Evolutionary conservation across 2,888 invertebrate genomes (phyloP), one percentile per base, ranked within the genome.

Genomic region (Conops quadrifasciatus): DNA sequence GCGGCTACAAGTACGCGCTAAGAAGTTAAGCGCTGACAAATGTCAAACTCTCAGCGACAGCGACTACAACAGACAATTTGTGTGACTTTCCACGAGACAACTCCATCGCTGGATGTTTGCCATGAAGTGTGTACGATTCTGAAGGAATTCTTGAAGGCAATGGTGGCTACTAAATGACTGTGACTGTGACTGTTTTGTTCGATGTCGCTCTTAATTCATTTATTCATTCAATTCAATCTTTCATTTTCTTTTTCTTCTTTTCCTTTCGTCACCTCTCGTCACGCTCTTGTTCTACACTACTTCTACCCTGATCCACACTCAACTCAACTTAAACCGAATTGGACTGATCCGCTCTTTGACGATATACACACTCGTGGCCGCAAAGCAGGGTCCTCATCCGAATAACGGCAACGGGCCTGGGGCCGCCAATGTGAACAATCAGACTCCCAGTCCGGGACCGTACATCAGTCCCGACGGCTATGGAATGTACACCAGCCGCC

Each of bases 381-480:
- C 59, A 19, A 30, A 5, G 9, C 74, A 83, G 83, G 83, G 82
- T 76, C 82, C 83, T 75, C 81, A 83, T 75, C 80, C 81, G 77
- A 81, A 80, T 73, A 78, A 79, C 75, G 77, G 74, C 78, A 49
- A 60, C 21, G 70, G 71, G 65, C 73, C 73, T 36, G 69, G 71
- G n/a, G 80, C 79, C 74, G 79, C 80, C 74, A 81, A 83, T 78
- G 78, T 85, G 75, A 85, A 84, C 72, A 80, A 84, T 70, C 86
- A 86, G 75, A 84, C 83, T 63, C 86, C 86, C 76, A 86, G 86
- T 74, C 86, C 86, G 62, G 86, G 86, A 2, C 86, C 86, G 26
- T 86, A 86, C 66, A 85, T 86, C 67, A 82, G 83, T 67, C 77
- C 84, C 74, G 86, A 86, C 76, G 83, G 82, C 71, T 86, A 86